A percentile compares a stretch with the other conserved stretches of the same genome.
Conservation (phyloP, 2,797 vertebrate genomes). For the Knipowitschia caucasica region DNA sequence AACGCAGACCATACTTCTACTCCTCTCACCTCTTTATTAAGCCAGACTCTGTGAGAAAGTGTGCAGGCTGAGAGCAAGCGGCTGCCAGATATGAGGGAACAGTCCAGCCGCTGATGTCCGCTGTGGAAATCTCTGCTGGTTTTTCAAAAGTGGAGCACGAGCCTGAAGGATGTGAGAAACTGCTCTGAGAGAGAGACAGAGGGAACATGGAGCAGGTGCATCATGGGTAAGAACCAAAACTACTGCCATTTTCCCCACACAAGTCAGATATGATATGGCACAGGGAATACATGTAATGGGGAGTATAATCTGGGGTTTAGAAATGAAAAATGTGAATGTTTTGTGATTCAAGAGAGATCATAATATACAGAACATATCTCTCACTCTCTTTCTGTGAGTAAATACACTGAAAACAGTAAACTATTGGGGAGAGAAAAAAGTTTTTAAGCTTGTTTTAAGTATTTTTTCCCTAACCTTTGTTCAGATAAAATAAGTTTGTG, state of each 20-base stretch:
- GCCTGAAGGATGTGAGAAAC: slow-evolving; percentile 9
- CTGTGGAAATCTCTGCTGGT: slow-evolving; percentile 13
- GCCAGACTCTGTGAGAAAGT: background rate
- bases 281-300: background rate
- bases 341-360: too few species aligned
- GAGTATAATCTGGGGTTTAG: background rate
- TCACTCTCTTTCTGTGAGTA: too few species aligned
- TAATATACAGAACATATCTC: too few species aligned
- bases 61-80: slow-evolving; percentile 4
- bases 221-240: slow-evolving; percentile 35
- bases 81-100: too few species aligned
- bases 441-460: too few species aligned
- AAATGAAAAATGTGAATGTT: too few species aligned
- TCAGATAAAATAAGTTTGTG: too few species aligned
- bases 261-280: background rate
- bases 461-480: too few species aligned
- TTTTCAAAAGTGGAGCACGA: slow-evolving; percentile 19
- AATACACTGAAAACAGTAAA: too few species aligned
- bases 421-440: too few species aligned
- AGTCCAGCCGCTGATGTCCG: too few species aligned
- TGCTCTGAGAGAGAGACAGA: slow-evolving; percentile 8
- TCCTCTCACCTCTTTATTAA: background rate
- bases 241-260: too few species aligned
- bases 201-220: slow-evolving; percentile 28
- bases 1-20: background rate